Percentiles rank a stretch among this genome's conserved stretches.
These are phyloP conservation scores for Actinernus sp. DNA, from an alignment of 92 coral and sea anemone genomes.

Conservation along the genomic window DNA sequence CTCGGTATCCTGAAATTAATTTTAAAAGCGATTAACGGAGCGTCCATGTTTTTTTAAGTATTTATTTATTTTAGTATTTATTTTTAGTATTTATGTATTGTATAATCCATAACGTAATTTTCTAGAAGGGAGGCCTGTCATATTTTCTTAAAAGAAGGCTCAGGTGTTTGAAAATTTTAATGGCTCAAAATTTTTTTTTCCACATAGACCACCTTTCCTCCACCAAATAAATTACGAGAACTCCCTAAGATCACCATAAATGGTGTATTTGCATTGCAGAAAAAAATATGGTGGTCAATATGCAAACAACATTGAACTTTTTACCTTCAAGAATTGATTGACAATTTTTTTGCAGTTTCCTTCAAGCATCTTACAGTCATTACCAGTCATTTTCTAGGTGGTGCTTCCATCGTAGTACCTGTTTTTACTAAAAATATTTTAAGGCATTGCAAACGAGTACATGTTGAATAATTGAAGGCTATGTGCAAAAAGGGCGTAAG, in stretches of 20 bases:
- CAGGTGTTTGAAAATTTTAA: too few relatives aligned
- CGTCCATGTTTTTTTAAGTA: neutral
- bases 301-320: neutral
- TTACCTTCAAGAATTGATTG: slow-evolving; percentile 17
- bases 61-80: neutral
- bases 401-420: slow-evolving; percentile 40
- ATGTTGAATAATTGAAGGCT: too few relatives aligned
- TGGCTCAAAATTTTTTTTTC: too few relatives aligned
- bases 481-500: too few relatives aligned
- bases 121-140: too few relatives aligned
- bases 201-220: too few relatives aligned
- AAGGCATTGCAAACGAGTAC: too few relatives aligned
- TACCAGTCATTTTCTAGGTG: slow-evolving; percentile 32
- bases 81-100: too few relatives aligned
- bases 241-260: too few relatives aligned
- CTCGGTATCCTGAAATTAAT: slow-evolving; percentile 22
- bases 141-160: too few relatives aligned
- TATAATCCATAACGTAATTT: too few relatives aligned
- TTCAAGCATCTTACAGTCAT: slow-evolving; percentile 36
- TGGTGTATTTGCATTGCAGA: neutral
- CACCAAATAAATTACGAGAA: too few relatives aligned
- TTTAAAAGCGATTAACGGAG: neutral
- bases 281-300: neutral
- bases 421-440: slow-evolving; percentile 26
- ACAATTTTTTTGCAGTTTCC: slow-evolving; percentile 11